Evolutionary conservation across 2,888 invertebrate species (phyloP).

Genomic region (Drosophila quinaria): DNA sequence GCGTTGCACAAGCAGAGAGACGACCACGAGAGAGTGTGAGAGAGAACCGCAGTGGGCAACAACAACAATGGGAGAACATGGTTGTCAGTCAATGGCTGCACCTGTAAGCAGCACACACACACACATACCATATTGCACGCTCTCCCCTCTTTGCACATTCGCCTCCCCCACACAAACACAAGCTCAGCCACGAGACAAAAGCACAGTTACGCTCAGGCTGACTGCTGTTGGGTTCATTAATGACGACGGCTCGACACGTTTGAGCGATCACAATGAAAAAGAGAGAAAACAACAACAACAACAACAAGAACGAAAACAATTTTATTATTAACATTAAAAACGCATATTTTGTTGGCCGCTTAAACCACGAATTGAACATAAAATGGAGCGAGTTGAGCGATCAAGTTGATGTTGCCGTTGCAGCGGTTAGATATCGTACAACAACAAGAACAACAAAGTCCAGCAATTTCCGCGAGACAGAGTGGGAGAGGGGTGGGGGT

Average conservation of each 20-base stretch:
- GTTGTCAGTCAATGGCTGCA: constrained; percentile 74
- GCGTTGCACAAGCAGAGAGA: constrained; percentile 56
- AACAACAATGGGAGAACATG: constrained; percentile 70
- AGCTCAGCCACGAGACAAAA: constrained; percentile 53
- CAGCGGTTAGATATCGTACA: constrained; percentile 43
- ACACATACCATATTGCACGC: constrained; percentile 48
- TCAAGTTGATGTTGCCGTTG: constrained; percentile 28
- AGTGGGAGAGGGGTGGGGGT: not conserved
- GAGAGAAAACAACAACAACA: constrained; percentile 14
- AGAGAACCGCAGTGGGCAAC: constrained; percentile 1
- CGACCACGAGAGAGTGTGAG: constrained; percentile 29
- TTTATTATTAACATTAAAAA: constrained; percentile 74
- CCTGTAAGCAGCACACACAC: constrained; percentile 63
- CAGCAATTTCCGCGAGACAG: constrained; percentile 55
- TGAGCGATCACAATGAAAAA: constrained; percentile 71
- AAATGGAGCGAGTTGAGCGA: constrained; percentile 28
- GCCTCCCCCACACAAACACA: constrained; percentile 11
- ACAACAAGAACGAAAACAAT: constrained; percentile 37
- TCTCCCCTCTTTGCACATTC: constrained; percentile 13
- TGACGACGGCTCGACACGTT: constrained; percentile 74
- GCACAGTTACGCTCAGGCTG: constrained; percentile 73
- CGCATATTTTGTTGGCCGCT: constrained; percentile 66
- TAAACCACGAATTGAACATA: constrained; percentile 56
- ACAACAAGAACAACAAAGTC: constrained; percentile 26
- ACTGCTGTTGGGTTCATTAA: constrained; percentile 72